Evolutionary conservation across 2,113 vertebrate species (phyloP).

Genomic region (Beaufortia kweichowensis): DNA sequence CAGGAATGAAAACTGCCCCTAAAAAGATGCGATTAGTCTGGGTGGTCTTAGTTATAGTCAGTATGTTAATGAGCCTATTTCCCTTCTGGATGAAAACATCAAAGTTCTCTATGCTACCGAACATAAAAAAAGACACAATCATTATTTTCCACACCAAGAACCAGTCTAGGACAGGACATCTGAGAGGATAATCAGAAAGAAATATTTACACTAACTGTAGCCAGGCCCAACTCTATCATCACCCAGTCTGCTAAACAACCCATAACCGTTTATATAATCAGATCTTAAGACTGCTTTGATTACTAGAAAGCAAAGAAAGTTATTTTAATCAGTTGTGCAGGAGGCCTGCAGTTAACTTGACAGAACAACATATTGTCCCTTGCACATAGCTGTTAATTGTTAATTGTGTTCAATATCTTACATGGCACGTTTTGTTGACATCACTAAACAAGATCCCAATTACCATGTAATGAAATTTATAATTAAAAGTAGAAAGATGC

Average conservation of each 20-base stretch:
- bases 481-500: neutral
- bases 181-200: neutral
- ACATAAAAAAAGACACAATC: neutral
- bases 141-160: slow-evolving; percentile 35
- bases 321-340: neutral
- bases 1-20: slow-evolving; percentile 45
- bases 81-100: slow-evolving; percentile 68
- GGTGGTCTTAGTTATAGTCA: slow-evolving; percentile 66
- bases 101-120: slow-evolving; percentile 55
- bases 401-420: slow-evolving; percentile 5
- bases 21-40: slow-evolving; percentile 64
- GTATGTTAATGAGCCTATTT: slow-evolving; percentile 69
- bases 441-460: neutral
- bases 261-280: slow-evolving; percentile 66
- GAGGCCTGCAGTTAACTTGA: neutral
- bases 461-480: neutral
- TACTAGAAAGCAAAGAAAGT: slow-evolving; percentile 63
- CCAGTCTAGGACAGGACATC: slow-evolving; percentile 56
- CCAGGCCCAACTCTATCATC: slow-evolving; percentile 61
- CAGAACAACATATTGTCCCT: neutral
- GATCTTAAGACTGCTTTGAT: slow-evolving; percentile 66
- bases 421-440: neutral
- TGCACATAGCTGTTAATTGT: neutral
- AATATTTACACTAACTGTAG: slow-evolving; percentile 64
- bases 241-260: slow-evolving; percentile 61